A percentile compares a stretch with the other conserved stretches of the same genome.
These are phyloP conservation scores for Peromyscus melanophrys DNA, from an alignment of 2,797 vertebrate species.

Conservation along the genomic window DNA sequence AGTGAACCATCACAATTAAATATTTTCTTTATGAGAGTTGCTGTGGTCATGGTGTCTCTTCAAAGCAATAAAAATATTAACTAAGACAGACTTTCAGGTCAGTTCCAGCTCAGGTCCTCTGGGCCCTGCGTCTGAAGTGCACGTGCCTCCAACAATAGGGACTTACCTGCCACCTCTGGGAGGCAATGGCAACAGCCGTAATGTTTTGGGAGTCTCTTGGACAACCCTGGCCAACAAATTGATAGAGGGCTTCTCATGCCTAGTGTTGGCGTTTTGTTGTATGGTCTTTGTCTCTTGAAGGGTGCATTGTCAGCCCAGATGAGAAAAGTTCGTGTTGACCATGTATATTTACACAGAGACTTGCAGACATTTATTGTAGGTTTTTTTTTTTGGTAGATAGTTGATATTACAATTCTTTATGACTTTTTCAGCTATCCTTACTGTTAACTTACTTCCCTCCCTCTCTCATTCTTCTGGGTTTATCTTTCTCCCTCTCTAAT, in stretches of 20 bases:
- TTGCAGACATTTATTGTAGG: neutral
- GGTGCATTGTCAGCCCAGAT: neutral
- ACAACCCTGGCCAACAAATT: neutral
- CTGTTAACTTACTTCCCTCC: neutral
- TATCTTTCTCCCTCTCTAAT: neutral
- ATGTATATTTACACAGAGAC: neutral
- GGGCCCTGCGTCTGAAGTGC: neutral
- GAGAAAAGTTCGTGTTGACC: neutral
- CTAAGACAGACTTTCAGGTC: neutral
- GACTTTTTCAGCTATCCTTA: neutral
- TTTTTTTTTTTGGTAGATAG: no score
- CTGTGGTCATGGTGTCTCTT: neutral
- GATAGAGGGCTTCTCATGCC: neutral
- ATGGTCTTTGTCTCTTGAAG: neutral
- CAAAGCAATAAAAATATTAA: neutral
- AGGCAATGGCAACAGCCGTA: neutral
- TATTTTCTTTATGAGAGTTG: no score
- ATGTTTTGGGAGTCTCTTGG: neutral
- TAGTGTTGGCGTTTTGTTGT: neutral
- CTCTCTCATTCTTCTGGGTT: neutral
- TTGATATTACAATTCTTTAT: neutral
- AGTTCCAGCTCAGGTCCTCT: neutral
- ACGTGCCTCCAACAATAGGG: neutral
- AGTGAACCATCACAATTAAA: no score
- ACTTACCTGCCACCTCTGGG: neutral